phyloP scores from a whole-genome alignment of 64 coral and sea anemone species.

The Astreopora myriophthalma region DNA sequence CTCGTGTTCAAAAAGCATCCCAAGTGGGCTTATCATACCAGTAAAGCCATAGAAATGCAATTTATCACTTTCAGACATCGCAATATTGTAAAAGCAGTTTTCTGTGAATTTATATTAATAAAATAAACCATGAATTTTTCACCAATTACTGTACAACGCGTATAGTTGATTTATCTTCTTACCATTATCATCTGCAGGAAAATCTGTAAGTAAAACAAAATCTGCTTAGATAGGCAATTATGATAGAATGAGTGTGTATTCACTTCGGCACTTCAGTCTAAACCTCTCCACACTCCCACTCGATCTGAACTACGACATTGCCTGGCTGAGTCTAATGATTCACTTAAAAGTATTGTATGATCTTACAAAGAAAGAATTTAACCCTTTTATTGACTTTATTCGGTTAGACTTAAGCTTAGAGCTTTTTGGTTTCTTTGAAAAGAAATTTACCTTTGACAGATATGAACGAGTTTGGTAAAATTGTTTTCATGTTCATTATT shows the following conservation, averaged over 20 bases:
- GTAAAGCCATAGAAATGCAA: no score
- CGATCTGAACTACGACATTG: not conserved
- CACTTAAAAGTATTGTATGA: not conserved
- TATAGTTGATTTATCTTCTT: not conserved
- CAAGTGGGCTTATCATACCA: no score
- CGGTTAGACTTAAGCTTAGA: no score
- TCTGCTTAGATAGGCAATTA: not conserved
- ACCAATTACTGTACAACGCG: not conserved
- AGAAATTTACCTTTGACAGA: not conserved
- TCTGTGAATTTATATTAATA: no score
- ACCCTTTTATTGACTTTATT: not conserved
- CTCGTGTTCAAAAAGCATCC: no score
- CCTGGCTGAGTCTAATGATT: not conserved
- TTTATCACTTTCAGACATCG: no score
- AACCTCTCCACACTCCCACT: not conserved
- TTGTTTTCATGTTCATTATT: not conserved
- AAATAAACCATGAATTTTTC: no score
- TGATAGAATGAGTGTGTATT: not conserved
- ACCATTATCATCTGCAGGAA: not conserved
- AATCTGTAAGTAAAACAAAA: not conserved
- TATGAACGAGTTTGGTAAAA: not conserved
- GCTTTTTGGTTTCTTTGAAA: no score
- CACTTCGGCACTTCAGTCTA: not conserved
- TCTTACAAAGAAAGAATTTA: not conserved
- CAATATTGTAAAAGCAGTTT: no score